A percentile compares a stretch with the other conserved stretches of the same genome.
phyloP scores from a whole-genome alignment of 2,797 vertebrate genomes.

The Bucorvus abyssinicus region DNA sequence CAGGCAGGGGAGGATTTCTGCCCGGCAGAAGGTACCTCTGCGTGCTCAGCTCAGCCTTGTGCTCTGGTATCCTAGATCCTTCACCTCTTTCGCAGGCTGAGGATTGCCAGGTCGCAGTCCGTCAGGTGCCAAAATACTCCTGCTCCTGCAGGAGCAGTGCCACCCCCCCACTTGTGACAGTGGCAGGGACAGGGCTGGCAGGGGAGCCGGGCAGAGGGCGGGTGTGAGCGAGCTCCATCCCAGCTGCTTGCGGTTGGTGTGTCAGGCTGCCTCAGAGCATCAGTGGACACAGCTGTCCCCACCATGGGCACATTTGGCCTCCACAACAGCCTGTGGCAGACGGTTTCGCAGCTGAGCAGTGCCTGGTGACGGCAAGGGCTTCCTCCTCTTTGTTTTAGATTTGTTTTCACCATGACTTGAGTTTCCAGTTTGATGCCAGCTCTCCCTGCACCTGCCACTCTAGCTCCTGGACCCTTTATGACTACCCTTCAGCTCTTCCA shows the following conservation, averaged over 20 bases:
- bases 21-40: background rate
- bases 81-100: background rate
- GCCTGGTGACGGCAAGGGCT: background rate
- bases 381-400: background rate
- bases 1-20: background rate
- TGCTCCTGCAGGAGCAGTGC: background rate
- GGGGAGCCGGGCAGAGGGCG: background rate
- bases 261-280: background rate
- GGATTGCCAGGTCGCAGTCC: background rate
- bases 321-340: background rate
- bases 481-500: background rate
- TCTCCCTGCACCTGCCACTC: background rate
- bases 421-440: background rate
- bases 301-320: background rate
- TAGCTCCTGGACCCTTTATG: background rate
- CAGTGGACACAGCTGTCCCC: background rate
- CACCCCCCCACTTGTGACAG: background rate
- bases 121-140: background rate
- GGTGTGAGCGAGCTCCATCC: background rate
- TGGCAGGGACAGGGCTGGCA: rapidly evolving
- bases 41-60: background rate
- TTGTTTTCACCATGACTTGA: background rate
- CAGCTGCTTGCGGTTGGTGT: background rate
- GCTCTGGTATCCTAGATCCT: background rate
- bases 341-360: background rate